These are phyloP conservation scores for Hipparchia semele DNA, from an alignment of 2,888 invertebrate species.

Conservation along the genomic window DNA sequence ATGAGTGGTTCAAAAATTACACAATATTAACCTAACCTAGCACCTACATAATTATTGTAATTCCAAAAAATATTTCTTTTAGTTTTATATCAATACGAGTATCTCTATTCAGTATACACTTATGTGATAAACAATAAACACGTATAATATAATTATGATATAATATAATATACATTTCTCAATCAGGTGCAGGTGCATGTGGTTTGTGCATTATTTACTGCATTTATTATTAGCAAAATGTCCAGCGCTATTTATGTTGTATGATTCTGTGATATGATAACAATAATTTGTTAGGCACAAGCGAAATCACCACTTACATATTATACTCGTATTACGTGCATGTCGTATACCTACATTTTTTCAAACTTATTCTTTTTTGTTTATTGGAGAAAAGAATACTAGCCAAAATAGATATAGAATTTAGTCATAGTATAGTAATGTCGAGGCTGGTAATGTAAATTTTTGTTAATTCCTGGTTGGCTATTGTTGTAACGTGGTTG, in stretches of 20 bases:
- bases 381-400: too few relatives aligned
- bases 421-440: too few relatives aligned
- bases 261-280: constrained; percentile 29
- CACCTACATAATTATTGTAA: background rate
- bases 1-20: constrained; percentile 20
- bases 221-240: constrained; percentile 30
- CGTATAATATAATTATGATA: background rate
- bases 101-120: background rate
- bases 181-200: constrained; percentile 29
- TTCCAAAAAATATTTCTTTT: constrained; percentile 13
- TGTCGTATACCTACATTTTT: background rate
- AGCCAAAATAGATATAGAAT: too few relatives aligned
- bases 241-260: constrained; percentile 32
- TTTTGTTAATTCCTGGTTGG: too few relatives aligned
- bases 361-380: too few relatives aligned
- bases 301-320: constrained; percentile 27
- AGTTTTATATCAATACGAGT: background rate
- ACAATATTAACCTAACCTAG: constrained; percentile 17
- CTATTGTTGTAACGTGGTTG: too few relatives aligned
- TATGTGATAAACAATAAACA: constrained; percentile 8
- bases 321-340: background rate
- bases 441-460: too few relatives aligned
- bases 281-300: constrained; percentile 27
- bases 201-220: constrained; percentile 35
- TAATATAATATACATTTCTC: constrained; percentile 12